Percentiles rank a stretch among this genome's conserved stretches.
phyloP scores from a whole-genome alignment of 2,797 vertebrate genomes.

The Hemibagrus guttatus region DNA sequence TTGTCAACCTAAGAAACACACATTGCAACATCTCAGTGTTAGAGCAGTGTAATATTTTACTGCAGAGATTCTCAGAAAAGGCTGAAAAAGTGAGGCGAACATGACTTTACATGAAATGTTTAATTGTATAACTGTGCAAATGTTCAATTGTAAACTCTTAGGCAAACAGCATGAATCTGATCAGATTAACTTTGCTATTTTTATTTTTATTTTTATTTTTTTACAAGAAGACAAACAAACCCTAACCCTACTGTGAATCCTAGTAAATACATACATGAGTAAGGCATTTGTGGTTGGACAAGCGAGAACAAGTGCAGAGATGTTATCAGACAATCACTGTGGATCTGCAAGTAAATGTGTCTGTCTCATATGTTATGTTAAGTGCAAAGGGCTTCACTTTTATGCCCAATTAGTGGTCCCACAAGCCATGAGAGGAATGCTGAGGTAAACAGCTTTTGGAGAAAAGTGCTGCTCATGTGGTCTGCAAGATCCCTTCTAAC shows the following conservation, averaged over 20 bases:
- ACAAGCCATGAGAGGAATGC: constrained; percentile 44
- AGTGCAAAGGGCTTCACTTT: constrained; percentile 46
- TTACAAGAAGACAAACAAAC: constrained; percentile 24
- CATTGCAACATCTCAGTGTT: background rate
- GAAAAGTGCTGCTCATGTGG: constrained; percentile 51
- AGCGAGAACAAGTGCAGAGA: constrained; percentile 37
- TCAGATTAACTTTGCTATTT: background rate
- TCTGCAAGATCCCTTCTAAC: constrained; percentile 36
- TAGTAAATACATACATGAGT: constrained; percentile 29
- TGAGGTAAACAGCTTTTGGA: constrained; percentile 48
- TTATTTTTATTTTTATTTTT: constrained; percentile 8
- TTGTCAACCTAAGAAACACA: background rate
- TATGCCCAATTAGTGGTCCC: constrained; percentile 53
- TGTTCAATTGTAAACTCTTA: constrained; percentile 7
- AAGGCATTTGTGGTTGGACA: constrained; percentile 38
- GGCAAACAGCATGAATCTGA: constrained; percentile 13
- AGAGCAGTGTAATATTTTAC: background rate
- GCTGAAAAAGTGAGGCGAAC: background rate
- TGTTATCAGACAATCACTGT: constrained; percentile 20
- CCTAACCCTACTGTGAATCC: constrained; percentile 8
- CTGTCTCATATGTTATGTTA: constrained; percentile 26
- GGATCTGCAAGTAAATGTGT: constrained; percentile 7
- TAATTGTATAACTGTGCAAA: background rate
- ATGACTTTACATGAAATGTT: constrained; percentile 10
- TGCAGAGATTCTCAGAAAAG: background rate